phyloP scores from a whole-genome alignment of 1,140 invertebrate genomes.

The Drosophila pseudoobscura region DNA sequence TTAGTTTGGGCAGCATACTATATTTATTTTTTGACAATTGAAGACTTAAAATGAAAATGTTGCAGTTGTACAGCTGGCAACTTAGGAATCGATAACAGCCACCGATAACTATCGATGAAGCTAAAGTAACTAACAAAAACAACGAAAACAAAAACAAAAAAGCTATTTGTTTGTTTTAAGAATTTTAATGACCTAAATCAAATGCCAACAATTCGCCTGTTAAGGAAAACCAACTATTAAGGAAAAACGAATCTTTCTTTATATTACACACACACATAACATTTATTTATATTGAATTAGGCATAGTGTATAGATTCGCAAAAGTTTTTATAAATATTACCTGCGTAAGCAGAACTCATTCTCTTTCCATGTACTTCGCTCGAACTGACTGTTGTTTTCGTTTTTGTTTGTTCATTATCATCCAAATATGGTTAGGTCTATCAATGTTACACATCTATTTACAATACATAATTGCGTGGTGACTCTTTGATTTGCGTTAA shows the following conservation, averaged over 20 bases:
- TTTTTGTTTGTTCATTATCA: constrained; percentile 1
- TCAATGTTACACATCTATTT: constrained; percentile 77
- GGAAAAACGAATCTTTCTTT: neutral
- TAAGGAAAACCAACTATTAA: too few relatives aligned
- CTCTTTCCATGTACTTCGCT: constrained; percentile 16
- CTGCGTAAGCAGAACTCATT: neutral
- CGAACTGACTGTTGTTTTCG: constrained; percentile 29
- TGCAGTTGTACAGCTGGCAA: constrained; percentile 73
- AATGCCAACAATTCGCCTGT: too few relatives aligned
- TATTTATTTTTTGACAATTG: constrained; percentile 1
- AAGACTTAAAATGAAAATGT: constrained; percentile 21
- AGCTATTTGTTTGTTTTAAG: too few relatives aligned
- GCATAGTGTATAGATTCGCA: constrained; percentile 71
- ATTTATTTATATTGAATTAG: constrained; percentile 78
- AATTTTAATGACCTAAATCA: too few relatives aligned
- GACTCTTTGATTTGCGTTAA: constrained; percentile 54
- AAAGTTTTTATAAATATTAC: constrained; percentile 49
- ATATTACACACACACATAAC: constrained; percentile 71
- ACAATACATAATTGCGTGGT: constrained; percentile 66
- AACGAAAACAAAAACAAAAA: too few relatives aligned
- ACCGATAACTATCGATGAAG: too few relatives aligned
- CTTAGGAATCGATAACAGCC: too few relatives aligned
- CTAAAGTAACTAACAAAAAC: too few relatives aligned
- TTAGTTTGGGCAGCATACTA: constrained; percentile 83
- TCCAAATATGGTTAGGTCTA: constrained; percentile 50